Conservation (phyloP, 2,113 vertebrate species). For the Aegithalos caudatus region DNA sequence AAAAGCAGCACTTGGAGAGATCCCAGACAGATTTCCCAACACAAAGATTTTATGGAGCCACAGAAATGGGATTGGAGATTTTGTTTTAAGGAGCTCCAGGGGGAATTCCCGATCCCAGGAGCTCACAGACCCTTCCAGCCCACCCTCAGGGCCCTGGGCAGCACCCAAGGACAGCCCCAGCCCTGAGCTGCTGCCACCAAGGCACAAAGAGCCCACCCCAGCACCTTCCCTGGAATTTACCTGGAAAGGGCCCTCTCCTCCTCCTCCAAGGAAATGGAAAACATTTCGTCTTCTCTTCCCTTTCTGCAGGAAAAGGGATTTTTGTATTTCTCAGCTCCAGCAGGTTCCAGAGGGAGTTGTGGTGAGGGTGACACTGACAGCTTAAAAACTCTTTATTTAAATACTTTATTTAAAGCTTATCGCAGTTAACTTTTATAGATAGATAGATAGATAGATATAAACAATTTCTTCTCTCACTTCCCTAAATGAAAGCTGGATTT, state of each 20-base stretch:
- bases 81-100: rapidly evolving
- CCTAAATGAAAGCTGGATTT: constrained; percentile 9
- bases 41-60: neutral
- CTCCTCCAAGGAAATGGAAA: rapidly evolving
- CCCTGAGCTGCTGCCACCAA: neutral
- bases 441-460: neutral
- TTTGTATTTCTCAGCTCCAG: neutral
- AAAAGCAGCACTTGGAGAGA: neutral
- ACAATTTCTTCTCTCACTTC: neutral
- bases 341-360: neutral
- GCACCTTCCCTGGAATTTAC: neutral
- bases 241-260: neutral
- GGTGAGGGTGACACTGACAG: neutral
- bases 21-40: neutral
- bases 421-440: neutral
- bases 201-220: neutral
- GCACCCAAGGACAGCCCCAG: neutral
- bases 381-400: neutral
- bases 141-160: neutral
- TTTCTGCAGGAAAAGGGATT: neutral
- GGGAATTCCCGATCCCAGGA: neutral
- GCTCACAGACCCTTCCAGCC: neutral
- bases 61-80: rapidly evolving
- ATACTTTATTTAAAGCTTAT: constrained; percentile 26
- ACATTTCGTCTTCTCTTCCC: neutral